These are phyloP conservation scores for Catagonus wagneri DNA, from an alignment of 2,113 vertebrate species.

Conservation along the genomic window DNA sequence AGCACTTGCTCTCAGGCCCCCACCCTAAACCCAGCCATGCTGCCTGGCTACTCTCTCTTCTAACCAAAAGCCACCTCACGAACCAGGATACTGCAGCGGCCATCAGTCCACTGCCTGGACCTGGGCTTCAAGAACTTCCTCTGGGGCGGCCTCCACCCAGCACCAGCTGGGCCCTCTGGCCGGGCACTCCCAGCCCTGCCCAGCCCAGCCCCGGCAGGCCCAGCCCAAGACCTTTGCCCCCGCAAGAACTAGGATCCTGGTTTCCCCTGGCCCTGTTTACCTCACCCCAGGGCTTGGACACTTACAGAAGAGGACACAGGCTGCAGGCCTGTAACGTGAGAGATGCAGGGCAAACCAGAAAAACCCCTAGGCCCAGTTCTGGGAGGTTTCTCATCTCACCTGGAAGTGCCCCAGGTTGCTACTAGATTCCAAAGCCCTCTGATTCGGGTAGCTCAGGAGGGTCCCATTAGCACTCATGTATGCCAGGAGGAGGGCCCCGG, in stretches of 20 bases:
- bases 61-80: neutral
- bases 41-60: neutral
- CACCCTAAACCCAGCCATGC: neutral
- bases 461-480: neutral
- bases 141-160: neutral
- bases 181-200: slow-evolving; percentile 63
- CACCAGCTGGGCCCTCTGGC: slow-evolving; percentile 11
- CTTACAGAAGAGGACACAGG: neutral
- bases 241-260: slow-evolving; percentile 19
- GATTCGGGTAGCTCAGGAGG: neutral
- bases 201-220: neutral
- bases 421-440: neutral
- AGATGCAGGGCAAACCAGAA: neutral
- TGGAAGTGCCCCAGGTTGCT: neutral
- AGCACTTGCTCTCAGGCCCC: neutral
- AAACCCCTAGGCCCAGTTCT: neutral
- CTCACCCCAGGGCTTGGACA: neutral
- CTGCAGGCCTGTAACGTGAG: neutral
- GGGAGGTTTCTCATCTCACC: neutral
- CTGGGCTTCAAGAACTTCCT: neutral
- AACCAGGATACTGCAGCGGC: neutral
- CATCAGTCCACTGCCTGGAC: neutral
- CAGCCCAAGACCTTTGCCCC: slow-evolving; percentile 75
- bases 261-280: slow-evolving; percentile 50
- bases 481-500: neutral